Evolutionary conservation across 2,113 vertebrate species (phyloP), one percentile per base, ranked within the genome.

Genomic region (Pteropus alecto): DNA sequence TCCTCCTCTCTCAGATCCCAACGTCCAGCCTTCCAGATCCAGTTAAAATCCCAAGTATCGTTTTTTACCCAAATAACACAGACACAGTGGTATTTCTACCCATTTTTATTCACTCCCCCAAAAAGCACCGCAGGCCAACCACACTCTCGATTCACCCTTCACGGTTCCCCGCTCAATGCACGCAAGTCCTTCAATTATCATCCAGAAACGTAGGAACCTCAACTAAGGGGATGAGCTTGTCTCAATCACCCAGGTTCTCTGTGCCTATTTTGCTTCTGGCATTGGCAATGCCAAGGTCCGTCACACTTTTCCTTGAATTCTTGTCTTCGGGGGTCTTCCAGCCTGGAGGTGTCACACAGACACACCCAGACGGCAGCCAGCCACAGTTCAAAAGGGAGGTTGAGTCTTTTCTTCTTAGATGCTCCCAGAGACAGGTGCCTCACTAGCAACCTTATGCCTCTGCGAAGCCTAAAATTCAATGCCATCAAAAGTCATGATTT

Each of bases 21-120:
- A 12, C 30, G 38, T 71, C 65, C 22, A 94, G 51, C n/a, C 22
- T 76, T 81, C 67, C 74, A 88, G 56, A 11, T 89, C 35, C 41
- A 85, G 38, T 86, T 41, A 51, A 68, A 61, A 87, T 51, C 67
- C 41, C 63, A 92, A 76, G 35, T n/a, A 83, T 54, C 51, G 8
- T 41, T 68, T 11, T 12, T 13, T 13, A 11, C 33, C n/a, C 22
- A 94, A 95, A 77, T 46, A 81, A 97, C 26, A 93, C 51, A 71
- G 84, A 94, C 13, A 30, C 38, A 43, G n/a, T 24, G n/a, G 12
- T 5, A 93, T 68, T 85, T 95, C 61, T 79, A 87, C 18, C 81
- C n/a, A 43, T 61, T 82, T 97, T 97, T 96, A 97, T 96, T 97
- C 58, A 71, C 67, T 84, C 46, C 30, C 84, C 63, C 15, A 46